Percentiles rank a stretch among this genome's conserved stretches.
phyloP scores from a whole-genome alignment of 1,140 invertebrate genomes.

The Semibalanus balanoides region DNA sequence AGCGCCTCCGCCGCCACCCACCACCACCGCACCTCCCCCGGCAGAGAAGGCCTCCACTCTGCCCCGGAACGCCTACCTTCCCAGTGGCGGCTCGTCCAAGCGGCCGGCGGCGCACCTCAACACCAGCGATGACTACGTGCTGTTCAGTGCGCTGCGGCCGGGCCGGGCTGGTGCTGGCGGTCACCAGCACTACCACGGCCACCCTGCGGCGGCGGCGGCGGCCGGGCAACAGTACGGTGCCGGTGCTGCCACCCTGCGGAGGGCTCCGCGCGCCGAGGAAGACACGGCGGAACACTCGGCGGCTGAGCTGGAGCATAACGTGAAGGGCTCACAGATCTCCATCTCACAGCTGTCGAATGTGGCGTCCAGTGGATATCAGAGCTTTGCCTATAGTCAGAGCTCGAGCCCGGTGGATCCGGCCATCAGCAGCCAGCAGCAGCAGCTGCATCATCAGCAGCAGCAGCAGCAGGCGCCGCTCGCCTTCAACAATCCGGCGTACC shows the following conservation, averaged over 20 bases:
- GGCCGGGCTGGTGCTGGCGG: slow-evolving; percentile 13
- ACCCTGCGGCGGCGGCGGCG: slow-evolving; percentile 2
- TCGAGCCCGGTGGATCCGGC: slow-evolving; percentile 69
- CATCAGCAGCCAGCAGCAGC: slow-evolving; percentile 26
- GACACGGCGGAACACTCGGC: slow-evolving; percentile 41
- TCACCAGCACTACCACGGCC: slow-evolving; percentile 19
- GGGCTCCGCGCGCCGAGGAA: slow-evolving; percentile 43
- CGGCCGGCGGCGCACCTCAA: slow-evolving; percentile 25
- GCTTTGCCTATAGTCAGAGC: slow-evolving; percentile 76
- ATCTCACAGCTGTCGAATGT: slow-evolving; percentile 67
- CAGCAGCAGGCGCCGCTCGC: slow-evolving; percentile 47
- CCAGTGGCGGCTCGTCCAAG: slow-evolving; percentile 29
- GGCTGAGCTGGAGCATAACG: slow-evolving; percentile 29
- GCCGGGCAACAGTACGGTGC: background rate
- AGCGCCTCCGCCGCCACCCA: background rate
- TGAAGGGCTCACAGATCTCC: slow-evolving; percentile 44
- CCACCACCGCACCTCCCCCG: background rate
- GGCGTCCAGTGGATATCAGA: slow-evolving; percentile 77
- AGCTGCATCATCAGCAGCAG: slow-evolving; percentile 22
- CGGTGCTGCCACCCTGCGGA: too few relatives aligned
- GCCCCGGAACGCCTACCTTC: slow-evolving; percentile 49
- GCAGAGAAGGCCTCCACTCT: slow-evolving; percentile 41
- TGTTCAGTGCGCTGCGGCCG: slow-evolving; percentile 26
- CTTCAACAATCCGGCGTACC: slow-evolving; percentile 73
- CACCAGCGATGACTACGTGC: slow-evolving; percentile 31